These are phyloP conservation scores for Noctilio leporinus DNA, from an alignment of 2,113 vertebrate species.

Conservation along the genomic window DNA sequence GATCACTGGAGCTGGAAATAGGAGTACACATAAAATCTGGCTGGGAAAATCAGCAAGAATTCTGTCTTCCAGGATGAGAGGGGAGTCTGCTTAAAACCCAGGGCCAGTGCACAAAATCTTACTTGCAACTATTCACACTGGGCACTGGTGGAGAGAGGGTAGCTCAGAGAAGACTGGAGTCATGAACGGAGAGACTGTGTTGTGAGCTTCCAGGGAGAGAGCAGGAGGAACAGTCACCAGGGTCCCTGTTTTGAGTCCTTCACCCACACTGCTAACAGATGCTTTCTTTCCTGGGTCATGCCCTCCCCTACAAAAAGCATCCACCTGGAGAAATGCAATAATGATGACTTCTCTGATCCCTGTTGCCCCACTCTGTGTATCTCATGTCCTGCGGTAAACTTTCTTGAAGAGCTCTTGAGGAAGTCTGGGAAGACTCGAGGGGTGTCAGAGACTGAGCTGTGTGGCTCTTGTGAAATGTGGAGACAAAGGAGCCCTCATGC, in stretches of 20 bases:
- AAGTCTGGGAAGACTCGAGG: neutral
- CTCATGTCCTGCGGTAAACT: neutral
- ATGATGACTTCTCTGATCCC: neutral
- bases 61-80: neutral
- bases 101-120: neutral
- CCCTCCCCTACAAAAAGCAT: neutral
- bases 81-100: neutral
- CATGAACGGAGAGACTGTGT: neutral
- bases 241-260: neutral
- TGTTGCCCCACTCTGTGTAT: neutral
- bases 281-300: neutral
- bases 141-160: neutral
- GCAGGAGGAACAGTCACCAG: neutral
- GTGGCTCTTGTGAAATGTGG: neutral
- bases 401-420: neutral
- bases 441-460: neutral
- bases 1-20: neutral
- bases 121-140: neutral
- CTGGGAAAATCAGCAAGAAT: neutral
- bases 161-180: neutral
- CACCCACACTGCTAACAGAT: neutral
- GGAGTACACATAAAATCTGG: neutral
- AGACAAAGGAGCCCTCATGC: neutral
- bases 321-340: neutral
- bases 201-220: neutral